Percentiles rank a stretch among this genome's conserved stretches.
Conservation (phyloP, 2,888 invertebrate genomes). For the Listrodromus nycthemerus region DNA sequence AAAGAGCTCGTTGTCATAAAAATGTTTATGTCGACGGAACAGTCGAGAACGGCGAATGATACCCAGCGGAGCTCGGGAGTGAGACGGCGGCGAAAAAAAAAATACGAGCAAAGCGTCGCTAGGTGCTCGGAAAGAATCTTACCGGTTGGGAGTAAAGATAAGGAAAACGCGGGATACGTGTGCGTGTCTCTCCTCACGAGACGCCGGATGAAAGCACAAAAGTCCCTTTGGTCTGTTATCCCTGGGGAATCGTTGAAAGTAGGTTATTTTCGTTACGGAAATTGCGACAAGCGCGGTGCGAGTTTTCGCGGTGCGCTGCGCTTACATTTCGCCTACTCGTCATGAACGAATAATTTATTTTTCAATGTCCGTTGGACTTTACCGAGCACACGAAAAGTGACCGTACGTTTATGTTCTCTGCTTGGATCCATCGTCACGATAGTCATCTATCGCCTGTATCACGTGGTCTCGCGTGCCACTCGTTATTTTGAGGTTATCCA, state of each 20-base stretch:
- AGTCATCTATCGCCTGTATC: too few relatives aligned
- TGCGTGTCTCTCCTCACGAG: neutral
- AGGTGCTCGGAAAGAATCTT: constrained; percentile 48
- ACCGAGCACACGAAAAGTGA: too few relatives aligned
- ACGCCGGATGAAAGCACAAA: neutral
- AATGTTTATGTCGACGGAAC: constrained; percentile 77
- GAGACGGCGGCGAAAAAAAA: constrained; percentile 15
- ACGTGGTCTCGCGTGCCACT: too few relatives aligned
- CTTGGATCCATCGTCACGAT: too few relatives aligned
- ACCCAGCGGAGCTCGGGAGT: constrained; percentile 47
- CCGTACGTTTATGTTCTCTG: too few relatives aligned
- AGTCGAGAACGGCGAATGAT: constrained; percentile 61
- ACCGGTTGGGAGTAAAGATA: constrained; percentile 49
- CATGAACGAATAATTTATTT: too few relatives aligned
- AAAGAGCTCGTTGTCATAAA: constrained; percentile 76
- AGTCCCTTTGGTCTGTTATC: neutral
- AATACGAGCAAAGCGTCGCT: constrained; percentile 32
- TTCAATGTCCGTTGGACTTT: too few relatives aligned
- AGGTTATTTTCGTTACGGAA: constrained; percentile 24
- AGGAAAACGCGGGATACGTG: constrained; percentile 41
- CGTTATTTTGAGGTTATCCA: too few relatives aligned
- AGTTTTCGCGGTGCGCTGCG: too few relatives aligned
- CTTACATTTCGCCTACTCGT: too few relatives aligned
- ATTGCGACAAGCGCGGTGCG: neutral
- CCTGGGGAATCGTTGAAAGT: constrained; percentile 15